Evolutionary conservation across 2,113 vertebrate species (phyloP).

Genomic region (Salvelinus namaycush): DNA sequence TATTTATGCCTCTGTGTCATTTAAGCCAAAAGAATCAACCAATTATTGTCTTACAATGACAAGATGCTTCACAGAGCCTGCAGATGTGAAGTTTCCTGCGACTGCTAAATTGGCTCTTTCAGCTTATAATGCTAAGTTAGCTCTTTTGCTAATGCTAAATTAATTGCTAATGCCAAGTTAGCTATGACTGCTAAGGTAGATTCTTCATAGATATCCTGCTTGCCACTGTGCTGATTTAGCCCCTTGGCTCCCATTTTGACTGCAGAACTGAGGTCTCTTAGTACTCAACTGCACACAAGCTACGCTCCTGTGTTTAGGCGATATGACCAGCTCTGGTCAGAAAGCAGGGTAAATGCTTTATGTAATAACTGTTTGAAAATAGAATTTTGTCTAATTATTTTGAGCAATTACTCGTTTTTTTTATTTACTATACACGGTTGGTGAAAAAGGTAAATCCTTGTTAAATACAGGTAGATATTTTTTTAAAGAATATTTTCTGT

Average conservation of each 20-base stretch:
- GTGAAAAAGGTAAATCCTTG: constrained; percentile 31
- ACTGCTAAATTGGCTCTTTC: neutral
- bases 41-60: neutral
- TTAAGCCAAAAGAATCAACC: constrained; percentile 28
- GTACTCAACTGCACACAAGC: constrained; percentile 5
- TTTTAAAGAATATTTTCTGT: constrained; percentile 37
- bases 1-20: constrained; percentile 16
- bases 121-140: neutral
- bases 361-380: constrained; percentile 15
- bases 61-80: constrained; percentile 1
- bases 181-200: neutral
- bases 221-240: neutral
- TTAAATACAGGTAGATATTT: constrained; percentile 24
- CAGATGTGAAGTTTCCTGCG: too few relatives aligned
- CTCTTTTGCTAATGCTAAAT: neutral
- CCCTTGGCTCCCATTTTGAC: neutral
- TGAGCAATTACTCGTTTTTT: constrained; percentile 21
- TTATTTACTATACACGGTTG: constrained; percentile 23
- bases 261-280: constrained; percentile 11
- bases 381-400: constrained; percentile 34
- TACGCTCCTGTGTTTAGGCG: neutral
- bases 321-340: too few relatives aligned
- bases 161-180: neutral
- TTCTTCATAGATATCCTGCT: neutral
- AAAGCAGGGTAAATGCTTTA: constrained; percentile 1